phyloP scores from a whole-genome alignment of 2,797 vertebrate genomes.

The Characodon lateralis region DNA sequence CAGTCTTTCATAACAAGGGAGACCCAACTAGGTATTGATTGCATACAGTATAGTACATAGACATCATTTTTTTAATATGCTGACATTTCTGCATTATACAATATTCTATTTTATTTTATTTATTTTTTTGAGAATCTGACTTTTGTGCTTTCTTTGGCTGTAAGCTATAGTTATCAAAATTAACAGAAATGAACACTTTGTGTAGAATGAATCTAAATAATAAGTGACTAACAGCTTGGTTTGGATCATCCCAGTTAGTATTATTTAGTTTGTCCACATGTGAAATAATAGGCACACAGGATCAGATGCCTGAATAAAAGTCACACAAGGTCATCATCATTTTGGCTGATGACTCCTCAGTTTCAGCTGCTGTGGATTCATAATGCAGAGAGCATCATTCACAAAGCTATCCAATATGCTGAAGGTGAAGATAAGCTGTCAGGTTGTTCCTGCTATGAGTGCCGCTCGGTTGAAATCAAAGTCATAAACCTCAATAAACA shows the following conservation, averaged over 20 bases:
- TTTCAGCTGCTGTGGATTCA: conserved; percentile 50
- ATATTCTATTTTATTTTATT: not conserved
- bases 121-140: not conserved
- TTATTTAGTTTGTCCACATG: conserved; percentile 36
- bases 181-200: no score
- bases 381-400: conserved; percentile 59
- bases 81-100: not conserved
- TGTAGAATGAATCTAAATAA: not conserved
- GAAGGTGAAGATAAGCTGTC: conserved; percentile 67
- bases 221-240: not conserved
- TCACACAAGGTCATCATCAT: conserved; percentile 51
- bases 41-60: not conserved
- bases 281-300: conserved; percentile 24
- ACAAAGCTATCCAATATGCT: conserved; percentile 57
- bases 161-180: no score
- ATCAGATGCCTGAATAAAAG: conserved; percentile 50
- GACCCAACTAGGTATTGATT: not conserved
- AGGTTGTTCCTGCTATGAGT: conserved; percentile 45
- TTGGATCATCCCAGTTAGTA: conserved; percentile 13
- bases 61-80: no score
- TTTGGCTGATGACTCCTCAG: conserved; percentile 39
- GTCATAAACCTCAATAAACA: conserved; percentile 61
- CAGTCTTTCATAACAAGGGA: not conserved
- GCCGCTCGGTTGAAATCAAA: conserved; percentile 61
- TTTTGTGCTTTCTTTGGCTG: not conserved